Percentiles rank a stretch among this genome's conserved stretches.
Evolutionary conservation across 2,888 invertebrate genomes (phyloP).

Genomic region (Brachyptera risi): DNA sequence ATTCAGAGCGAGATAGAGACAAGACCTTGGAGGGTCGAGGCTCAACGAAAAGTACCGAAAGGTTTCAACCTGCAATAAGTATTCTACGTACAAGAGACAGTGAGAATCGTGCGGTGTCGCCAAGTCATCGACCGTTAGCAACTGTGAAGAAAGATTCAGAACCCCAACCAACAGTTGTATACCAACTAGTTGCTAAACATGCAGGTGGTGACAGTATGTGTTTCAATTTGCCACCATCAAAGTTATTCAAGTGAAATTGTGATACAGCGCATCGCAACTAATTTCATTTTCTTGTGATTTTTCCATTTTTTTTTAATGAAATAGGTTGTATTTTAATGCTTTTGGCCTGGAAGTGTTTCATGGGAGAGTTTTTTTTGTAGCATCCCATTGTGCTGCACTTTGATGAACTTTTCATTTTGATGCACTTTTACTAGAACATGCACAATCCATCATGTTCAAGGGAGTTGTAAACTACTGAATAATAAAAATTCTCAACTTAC

Average conservation of each 20-base stretch:
- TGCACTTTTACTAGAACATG: too few species aligned
- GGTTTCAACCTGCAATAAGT: conserved; percentile 58
- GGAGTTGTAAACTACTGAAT: not conserved
- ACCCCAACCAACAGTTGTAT: conserved; percentile 45
- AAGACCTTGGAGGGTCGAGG: conserved; percentile 30
- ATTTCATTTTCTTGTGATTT: not conserved
- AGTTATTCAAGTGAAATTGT: not conserved
- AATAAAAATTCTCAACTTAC: not conserved
- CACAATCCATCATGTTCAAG: too few species aligned
- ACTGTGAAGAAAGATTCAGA: conserved; percentile 39
- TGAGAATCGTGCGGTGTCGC: conserved; percentile 57
- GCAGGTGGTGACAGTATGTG: conserved; percentile 53
- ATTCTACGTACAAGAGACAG: conserved; percentile 62
- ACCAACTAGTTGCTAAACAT: conserved; percentile 40
- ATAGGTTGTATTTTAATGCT: too few species aligned
- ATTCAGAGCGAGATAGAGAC: conserved; percentile 36
- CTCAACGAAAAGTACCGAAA: conserved; percentile 45
- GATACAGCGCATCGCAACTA: not conserved
- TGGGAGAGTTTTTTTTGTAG: too few species aligned
- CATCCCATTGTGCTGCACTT: too few species aligned
- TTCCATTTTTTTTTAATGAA: not conserved
- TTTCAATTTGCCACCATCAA: not conserved
- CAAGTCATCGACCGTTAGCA: conserved; percentile 48
- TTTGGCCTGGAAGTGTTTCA: too few species aligned
- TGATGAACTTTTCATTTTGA: too few species aligned